Base-by-base conservation (phyloP, 2,113 vertebrate genomes). In the Gasterosteus nipponicus region DNA sequence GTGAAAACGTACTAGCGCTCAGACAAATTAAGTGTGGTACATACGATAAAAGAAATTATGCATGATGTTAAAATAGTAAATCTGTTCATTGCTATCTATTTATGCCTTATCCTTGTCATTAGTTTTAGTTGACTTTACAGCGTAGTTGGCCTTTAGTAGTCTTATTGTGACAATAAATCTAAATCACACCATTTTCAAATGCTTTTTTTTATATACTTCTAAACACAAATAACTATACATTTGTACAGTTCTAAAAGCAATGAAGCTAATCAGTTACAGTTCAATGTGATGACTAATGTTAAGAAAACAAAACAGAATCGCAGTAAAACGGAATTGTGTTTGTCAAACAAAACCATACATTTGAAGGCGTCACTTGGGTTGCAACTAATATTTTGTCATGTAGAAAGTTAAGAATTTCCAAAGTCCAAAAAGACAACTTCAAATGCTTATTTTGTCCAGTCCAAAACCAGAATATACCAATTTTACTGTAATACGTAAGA, bases 161-260 rank as follows among this genome's bases (percentile, higher is more conserved):
- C 33, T 61, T 38, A 51, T 38, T 67, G 44, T 51, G 46, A 67
- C 18, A n/a, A n/a, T 38, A 49, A 38, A 59, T 59, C 49, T 61
- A 61, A 19, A 7, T 33, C 46, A 35, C 31, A 35, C 29, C 46
- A n/a, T 5, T 35, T 3, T 51, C 5, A 14, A 51, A 51, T 4
- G 46, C 44, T 51, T n/a, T 51, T 6, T 51, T 66, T 66, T 19
- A 49, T 66, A 47, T 33, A 29, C 44, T 49, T 10, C 7, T 10
- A 33, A 46, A 66, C 29, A 49, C 44, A 66, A 35, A 12, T 19
- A 65, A 1, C 2, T 15, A 63, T 29, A 19, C 26, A 47, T 22
- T 6, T 31, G 46, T 42, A 46, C 22, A 64, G 29, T 42, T 31
- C 8, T 29, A 46, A 64, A 22, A 64, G 16, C 19, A 41, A 31